These are phyloP conservation scores for Notothenia coriiceps DNA, from an alignment of 2,113 vertebrate genomes.

Conservation along the genomic window DNA sequence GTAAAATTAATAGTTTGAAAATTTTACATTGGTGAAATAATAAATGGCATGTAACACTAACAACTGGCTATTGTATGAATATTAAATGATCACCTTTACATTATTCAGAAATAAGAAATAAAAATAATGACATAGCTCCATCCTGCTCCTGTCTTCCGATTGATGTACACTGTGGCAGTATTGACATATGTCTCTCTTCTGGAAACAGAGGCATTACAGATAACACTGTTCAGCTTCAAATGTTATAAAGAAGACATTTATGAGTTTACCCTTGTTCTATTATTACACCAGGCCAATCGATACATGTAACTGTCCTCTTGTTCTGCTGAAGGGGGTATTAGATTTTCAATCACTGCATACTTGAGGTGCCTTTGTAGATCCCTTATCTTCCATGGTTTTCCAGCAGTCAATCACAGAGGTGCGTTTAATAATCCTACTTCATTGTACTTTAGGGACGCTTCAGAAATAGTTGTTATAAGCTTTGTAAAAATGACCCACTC, in stretches of 20 bases:
- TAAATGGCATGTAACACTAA: too few relatives aligned
- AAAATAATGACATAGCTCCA: too few relatives aligned
- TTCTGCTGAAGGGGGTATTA: slow-evolving; percentile 21
- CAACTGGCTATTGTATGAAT: too few relatives aligned
- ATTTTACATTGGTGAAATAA: too few relatives aligned
- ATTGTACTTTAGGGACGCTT: background rate
- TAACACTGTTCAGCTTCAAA: background rate
- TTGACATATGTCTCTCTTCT: background rate
- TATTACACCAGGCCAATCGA: slow-evolving; percentile 4
- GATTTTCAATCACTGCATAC: slow-evolving; percentile 32
- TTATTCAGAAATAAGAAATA: too few relatives aligned
- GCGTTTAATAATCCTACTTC: slow-evolving; percentile 13
- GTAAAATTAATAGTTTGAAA: too few relatives aligned
- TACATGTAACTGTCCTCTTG: slow-evolving; percentile 11
- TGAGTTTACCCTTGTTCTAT: slow-evolving; percentile 5
- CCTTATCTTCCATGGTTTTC: slow-evolving; percentile 22
- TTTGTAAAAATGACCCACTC: background rate
- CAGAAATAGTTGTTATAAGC: background rate
- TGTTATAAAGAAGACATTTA: slow-evolving; percentile 10
- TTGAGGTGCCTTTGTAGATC: slow-evolving; percentile 13
- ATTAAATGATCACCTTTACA: too few relatives aligned
- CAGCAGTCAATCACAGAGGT: slow-evolving; percentile 1
- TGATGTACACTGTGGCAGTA: too few relatives aligned
- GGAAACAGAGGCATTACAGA: background rate
- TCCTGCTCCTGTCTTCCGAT: too few relatives aligned